Evolutionary conservation across 2,797 vertebrate genomes (phyloP).

Genomic region (Corythornis leucogaster): DNA sequence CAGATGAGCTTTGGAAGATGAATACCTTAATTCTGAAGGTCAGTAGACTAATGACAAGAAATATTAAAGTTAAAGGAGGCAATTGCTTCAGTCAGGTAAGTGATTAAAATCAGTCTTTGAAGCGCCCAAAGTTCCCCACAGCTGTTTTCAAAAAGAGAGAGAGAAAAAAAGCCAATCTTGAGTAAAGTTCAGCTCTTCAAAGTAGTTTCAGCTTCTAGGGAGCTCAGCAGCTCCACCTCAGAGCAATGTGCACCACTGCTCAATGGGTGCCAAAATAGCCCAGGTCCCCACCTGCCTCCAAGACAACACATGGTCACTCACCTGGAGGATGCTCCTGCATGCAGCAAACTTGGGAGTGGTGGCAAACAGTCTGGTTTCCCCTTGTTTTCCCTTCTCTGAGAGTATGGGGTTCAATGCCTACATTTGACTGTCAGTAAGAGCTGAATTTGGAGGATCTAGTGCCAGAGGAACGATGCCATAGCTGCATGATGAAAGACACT

Average conservation of each 20-base stretch:
- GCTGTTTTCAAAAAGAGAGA: not conserved
- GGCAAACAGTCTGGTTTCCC: not conserved
- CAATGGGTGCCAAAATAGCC: not conserved
- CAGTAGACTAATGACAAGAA: conserved; percentile 34
- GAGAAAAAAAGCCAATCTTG: not conserved
- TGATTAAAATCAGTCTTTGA: conserved; percentile 38
- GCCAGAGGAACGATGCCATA: not conserved
- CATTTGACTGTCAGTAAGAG: accelerated
- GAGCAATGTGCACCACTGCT: not conserved
- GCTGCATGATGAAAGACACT: not conserved
- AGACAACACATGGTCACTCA: no score
- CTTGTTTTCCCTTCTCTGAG: not conserved
- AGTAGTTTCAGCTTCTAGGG: not conserved
- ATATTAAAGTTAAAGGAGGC: conserved; percentile 17
- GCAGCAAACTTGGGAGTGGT: no score
- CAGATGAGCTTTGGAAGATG: not conserved
- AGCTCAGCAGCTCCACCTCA: not conserved
- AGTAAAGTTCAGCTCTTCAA: not conserved
- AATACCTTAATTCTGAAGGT: conserved; percentile 13
- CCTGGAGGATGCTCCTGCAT: no score
- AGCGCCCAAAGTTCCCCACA: not conserved
- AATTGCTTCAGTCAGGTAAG: not conserved
- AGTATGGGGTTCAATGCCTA: not conserved
- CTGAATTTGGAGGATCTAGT: not conserved
- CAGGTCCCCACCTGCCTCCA: not conserved